phyloP scores from a whole-genome alignment of 2,888 invertebrate species.

The Fissipunctia ypsillon region DNA sequence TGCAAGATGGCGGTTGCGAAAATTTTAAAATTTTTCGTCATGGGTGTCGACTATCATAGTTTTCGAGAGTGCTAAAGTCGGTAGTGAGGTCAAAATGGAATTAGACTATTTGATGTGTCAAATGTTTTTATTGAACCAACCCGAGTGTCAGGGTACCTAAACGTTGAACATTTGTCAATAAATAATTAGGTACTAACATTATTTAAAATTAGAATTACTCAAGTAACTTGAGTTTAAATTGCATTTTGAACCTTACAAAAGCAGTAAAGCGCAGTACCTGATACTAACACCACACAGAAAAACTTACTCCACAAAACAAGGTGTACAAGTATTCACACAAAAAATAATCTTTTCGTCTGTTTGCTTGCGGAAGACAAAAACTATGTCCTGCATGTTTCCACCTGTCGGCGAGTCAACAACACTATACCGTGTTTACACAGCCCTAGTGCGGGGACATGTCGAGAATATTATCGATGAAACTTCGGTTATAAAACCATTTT shows the following conservation, averaged over 20 bases:
- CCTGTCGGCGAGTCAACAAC: conserved; percentile 80
- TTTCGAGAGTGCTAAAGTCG: too few species aligned
- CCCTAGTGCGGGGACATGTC: conserved; percentile 52
- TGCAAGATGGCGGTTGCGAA: too few species aligned
- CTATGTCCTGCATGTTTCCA: conserved; percentile 68
- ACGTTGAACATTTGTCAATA: background rate
- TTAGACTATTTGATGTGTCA: too few species aligned
- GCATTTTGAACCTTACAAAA: background rate
- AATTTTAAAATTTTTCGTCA: too few species aligned
- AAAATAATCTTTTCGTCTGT: conserved; percentile 55
- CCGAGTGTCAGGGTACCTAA: too few species aligned
- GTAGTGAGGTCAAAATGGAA: too few species aligned
- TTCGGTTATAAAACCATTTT: conserved; percentile 31
- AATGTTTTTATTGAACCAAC: too few species aligned
- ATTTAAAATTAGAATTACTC: background rate
- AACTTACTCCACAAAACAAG: conserved; percentile 17
- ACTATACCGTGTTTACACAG: conserved; percentile 69
- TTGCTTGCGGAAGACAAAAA: conserved; percentile 69
- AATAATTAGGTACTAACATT: background rate
- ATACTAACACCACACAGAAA: conserved; percentile 19
- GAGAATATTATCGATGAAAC: conserved; percentile 17
- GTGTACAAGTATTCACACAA: conserved; percentile 32
- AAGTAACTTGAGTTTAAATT: background rate
- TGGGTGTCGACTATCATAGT: too few species aligned
- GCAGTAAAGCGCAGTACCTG: background rate